These are phyloP conservation scores for Melanotaenia nigrans DNA, from an alignment of 2,797 vertebrate genomes.

Conservation along the genomic window DNA sequence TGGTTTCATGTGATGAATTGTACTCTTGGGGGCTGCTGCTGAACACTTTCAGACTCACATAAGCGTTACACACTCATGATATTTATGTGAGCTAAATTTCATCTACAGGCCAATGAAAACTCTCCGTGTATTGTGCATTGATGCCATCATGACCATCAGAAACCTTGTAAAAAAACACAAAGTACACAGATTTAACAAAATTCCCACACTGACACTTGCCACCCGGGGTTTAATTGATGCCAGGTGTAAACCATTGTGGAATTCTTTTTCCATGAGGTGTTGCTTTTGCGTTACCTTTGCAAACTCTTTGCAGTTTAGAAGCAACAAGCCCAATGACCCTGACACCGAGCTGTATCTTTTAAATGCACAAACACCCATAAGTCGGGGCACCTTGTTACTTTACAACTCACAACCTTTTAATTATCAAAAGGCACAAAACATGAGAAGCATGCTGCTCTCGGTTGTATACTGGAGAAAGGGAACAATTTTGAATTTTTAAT, in stretches of 20 bases:
- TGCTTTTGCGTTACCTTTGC: background rate
- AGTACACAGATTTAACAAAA: conserved; percentile 1
- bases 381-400: too few relatives aligned
- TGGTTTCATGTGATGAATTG: conserved; percentile 39
- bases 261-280: background rate
- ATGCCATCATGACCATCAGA: conserved; percentile 8
- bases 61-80: conserved; percentile 46
- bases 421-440: too few relatives aligned
- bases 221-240: background rate
- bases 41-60: conserved; percentile 52
- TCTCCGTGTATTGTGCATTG: conserved; percentile 19
- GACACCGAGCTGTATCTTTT: background rate
- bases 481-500: too few relatives aligned
- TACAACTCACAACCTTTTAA: too few relatives aligned
- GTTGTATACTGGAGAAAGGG: too few relatives aligned
- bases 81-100: conserved; percentile 51
- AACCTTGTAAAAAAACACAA: conserved; percentile 18
- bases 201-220: conserved; percentile 3
- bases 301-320: background rate
- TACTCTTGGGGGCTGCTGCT: conserved; percentile 47
- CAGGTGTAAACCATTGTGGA: background rate
- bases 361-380: background rate
- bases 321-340: background rate
- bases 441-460: too few relatives aligned
- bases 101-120: conserved; percentile 47